Evolutionary conservation across 1,140 invertebrate genomes (phyloP), one percentile per base, ranked within the genome.

Genomic region (Scaptodrosophila lebanonensis): DNA sequence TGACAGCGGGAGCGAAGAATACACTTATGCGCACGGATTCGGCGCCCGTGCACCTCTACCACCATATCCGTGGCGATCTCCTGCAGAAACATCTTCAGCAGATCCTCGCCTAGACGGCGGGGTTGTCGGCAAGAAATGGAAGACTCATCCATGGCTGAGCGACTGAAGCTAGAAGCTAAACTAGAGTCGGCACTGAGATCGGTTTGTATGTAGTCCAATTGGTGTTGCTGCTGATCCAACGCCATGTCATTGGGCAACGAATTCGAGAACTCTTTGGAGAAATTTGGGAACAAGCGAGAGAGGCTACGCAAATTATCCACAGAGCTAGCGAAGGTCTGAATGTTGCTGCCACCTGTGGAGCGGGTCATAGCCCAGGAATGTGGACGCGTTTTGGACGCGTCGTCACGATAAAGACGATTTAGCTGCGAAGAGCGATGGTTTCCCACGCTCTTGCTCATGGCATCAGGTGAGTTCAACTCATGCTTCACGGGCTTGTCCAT

Each of bases 11-110:
- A 95, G 44, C 93, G 92, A 43, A 97, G 87, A 69, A 97, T 95
- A 86, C 95, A 97, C 87, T 96, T 96, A 85, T 97, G 95, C 11
- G 95, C 95, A 83, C 92, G 92, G 30, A 97, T 93, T 50, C 92
- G 89, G 4, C 92, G 90, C 1, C 93, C 94, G 15, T 91, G 91
- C 8, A 96, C 94, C 73, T 94, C 92, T 1, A 95, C 92, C 8
- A 91, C 91, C 42, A 96, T 94, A 87, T 97, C 95, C 12, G 93
- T 91, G 71, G 93, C 93, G 32, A 95, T 93, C 88, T 96, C 95
- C 76, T 96, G 94, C 38, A 96, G 87, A 84, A 96, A 97, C 94
- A 96, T 96, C 49, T 93, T 89, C 5, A 97, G 87, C 9, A 97
- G 87, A 88, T 97, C 95, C 84, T 95, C 93, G 0, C 95, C 95